These are phyloP conservation scores for Leucania comma DNA, from an alignment of 2,888 invertebrate species.

Conservation along the genomic window DNA sequence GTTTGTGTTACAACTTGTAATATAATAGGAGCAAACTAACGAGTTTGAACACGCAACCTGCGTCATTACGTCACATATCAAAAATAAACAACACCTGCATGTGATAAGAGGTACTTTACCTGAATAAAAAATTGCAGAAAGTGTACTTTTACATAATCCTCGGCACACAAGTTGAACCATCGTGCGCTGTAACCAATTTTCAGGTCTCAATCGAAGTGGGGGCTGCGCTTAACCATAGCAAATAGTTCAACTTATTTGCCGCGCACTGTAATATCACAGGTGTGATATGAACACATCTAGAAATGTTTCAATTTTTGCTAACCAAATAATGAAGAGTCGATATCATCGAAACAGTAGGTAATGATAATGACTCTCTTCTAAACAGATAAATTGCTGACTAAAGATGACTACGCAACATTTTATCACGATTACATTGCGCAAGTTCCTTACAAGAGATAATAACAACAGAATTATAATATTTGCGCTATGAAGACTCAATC, in stretches of 20 bases:
- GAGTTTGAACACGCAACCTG: slow-evolving; percentile 48
- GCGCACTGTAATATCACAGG: too few relatives aligned
- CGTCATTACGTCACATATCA: slow-evolving; percentile 35
- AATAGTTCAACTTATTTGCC: too few relatives aligned
- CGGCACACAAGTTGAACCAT: too few relatives aligned
- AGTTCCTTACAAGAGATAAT: slow-evolving; percentile 14
- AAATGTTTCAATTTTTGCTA: not conserved
- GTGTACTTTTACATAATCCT: not conserved
- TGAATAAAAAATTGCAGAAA: slow-evolving; percentile 12
- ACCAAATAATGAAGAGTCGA: not conserved
- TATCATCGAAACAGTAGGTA: slow-evolving; percentile 8
- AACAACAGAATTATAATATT: slow-evolving; percentile 22
- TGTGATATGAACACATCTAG: not conserved
- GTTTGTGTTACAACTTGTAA: slow-evolving; percentile 32
- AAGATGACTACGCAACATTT: slow-evolving; percentile 25
- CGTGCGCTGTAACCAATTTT: too few relatives aligned
- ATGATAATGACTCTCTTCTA: not conserved
- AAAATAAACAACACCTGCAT: slow-evolving; percentile 47
- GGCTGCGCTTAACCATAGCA: too few relatives aligned
- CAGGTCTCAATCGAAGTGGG: too few relatives aligned
- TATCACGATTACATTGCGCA: slow-evolving; percentile 6
- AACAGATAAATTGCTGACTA: slow-evolving; percentile 6
- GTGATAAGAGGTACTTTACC: slow-evolving; percentile 31
- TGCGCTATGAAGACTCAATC: not conserved
- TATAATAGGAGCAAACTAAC: slow-evolving; percentile 37